Evolutionary conservation across 2,113 vertebrate species (phyloP).

Genomic region (Triplophysa tibetana): DNA sequence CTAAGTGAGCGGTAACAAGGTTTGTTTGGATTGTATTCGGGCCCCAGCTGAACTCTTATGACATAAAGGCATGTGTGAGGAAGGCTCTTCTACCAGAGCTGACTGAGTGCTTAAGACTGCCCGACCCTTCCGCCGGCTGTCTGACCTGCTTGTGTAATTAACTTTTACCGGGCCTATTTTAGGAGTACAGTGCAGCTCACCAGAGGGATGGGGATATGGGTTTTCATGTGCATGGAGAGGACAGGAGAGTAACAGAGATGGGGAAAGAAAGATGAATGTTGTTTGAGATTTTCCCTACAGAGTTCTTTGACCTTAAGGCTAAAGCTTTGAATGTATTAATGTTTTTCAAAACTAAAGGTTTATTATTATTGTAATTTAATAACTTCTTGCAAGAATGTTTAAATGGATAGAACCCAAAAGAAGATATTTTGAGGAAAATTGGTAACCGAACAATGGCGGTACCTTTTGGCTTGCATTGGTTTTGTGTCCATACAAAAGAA

Average conservation of each 20-base stretch:
- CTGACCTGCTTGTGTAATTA: conserved; percentile 54
- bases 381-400: too few species aligned
- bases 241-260: background rate
- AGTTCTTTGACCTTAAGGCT: too few species aligned
- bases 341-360: too few species aligned
- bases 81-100: conserved; percentile 20
- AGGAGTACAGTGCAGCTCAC: conserved; percentile 37
- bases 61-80: conserved; percentile 37
- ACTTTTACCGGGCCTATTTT: conserved; percentile 50
- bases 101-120: conserved; percentile 36
- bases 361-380: too few species aligned
- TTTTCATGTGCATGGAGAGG: conserved; percentile 5
- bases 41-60: conserved; percentile 26
- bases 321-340: too few species aligned
- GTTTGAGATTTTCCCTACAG: background rate
- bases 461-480: too few species aligned
- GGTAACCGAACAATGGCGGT: too few species aligned
- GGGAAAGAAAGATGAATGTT: background rate
- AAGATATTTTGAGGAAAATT: too few species aligned
- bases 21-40: conserved; percentile 51
- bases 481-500: too few species aligned
- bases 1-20: conserved; percentile 48
- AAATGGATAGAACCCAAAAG: too few species aligned
- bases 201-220: conserved; percentile 28
- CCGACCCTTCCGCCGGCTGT: conserved; percentile 37